A percentile compares a stretch with the other conserved stretches of the same genome.
phyloP scores from a whole-genome alignment of 2,888 invertebrate species.

The Hirtodrosophila cameraria region DNA sequence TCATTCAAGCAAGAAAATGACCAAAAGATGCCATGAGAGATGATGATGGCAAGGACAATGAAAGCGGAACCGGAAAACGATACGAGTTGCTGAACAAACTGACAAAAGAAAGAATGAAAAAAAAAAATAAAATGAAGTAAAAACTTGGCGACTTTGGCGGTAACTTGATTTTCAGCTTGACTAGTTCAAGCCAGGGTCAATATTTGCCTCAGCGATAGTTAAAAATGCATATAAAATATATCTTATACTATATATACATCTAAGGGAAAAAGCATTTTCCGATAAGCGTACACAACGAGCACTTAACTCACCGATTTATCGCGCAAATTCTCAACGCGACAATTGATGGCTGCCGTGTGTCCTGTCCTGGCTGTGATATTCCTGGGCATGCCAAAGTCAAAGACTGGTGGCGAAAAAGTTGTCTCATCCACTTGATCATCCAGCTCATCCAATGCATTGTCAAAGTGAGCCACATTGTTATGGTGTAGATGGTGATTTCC shows the following conservation, averaged over 20 bases:
- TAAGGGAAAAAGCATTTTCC: slow-evolving; percentile 22
- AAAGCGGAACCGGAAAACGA: slow-evolving; percentile 51
- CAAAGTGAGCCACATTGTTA: slow-evolving; percentile 64
- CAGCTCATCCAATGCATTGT: slow-evolving; percentile 58
- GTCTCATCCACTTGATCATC: slow-evolving; percentile 62
- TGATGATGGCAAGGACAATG: slow-evolving; percentile 36
- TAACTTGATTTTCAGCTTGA: slow-evolving; percentile 76
- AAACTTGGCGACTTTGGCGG: slow-evolving; percentile 56
- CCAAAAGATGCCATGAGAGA: slow-evolving; percentile 48
- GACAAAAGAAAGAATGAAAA: slow-evolving; percentile 30
- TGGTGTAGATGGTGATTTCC: slow-evolving; percentile 44
- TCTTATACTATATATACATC: not conserved
- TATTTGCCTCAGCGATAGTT: slow-evolving; percentile 55
- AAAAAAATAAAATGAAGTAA: not conserved
- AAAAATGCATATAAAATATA: slow-evolving; percentile 54
- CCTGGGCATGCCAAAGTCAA: slow-evolving; percentile 93
- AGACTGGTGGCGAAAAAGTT: slow-evolving; percentile 87
- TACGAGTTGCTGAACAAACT: slow-evolving; percentile 48
- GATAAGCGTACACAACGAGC: slow-evolving; percentile 26
- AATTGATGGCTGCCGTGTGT: slow-evolving; percentile 94
- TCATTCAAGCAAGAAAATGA: slow-evolving; percentile 62
- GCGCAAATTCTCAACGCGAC: slow-evolving; percentile 93
- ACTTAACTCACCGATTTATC: slow-evolving; percentile 90
- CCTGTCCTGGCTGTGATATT: slow-evolving; percentile 94
- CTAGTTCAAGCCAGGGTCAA: slow-evolving; percentile 55